phyloP scores from a whole-genome alignment of 2,888 invertebrate genomes.

The Cataglyphis altisquamis region DNA sequence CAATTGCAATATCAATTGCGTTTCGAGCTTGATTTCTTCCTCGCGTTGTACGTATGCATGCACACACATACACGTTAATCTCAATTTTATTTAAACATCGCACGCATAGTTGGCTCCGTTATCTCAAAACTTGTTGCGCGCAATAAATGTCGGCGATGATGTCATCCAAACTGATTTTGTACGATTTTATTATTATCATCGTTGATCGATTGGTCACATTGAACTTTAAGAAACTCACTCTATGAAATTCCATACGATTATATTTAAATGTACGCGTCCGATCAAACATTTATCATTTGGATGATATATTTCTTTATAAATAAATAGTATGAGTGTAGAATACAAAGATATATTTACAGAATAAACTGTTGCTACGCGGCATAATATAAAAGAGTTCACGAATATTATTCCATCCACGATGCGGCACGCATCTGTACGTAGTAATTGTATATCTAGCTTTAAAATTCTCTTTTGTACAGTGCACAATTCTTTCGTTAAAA shows the following conservation, averaged over 20 bases:
- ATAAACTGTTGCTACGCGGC: conserved; percentile 10
- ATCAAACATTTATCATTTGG: conserved; percentile 12
- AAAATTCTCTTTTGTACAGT: conserved; percentile 15
- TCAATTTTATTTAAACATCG: conserved; percentile 22
- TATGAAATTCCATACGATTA: conserved; percentile 14
- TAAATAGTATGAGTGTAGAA: background rate
- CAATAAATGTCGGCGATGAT: background rate
- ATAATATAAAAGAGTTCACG: background rate
- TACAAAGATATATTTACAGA: conserved; percentile 20
- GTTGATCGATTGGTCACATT: conserved; percentile 25
- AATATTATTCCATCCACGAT: conserved; percentile 33
- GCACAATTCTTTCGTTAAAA: conserved; percentile 30
- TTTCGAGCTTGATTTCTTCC: conserved; percentile 7
- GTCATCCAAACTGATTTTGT: conserved; percentile 11
- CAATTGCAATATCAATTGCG: conserved; percentile 10
- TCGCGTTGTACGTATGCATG: background rate
- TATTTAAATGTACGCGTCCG: background rate
- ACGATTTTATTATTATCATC: conserved; percentile 16
- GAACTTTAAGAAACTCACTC: background rate
- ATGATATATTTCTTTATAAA: conserved; percentile 28
- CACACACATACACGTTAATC: background rate
- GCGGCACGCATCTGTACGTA: background rate
- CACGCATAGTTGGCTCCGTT: conserved; percentile 6
- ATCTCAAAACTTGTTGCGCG: conserved; percentile 48
- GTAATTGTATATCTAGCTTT: conserved; percentile 25